phyloP scores from a whole-genome alignment of 2,113 vertebrate species.

The Ctenodactylus gundi region DNA sequence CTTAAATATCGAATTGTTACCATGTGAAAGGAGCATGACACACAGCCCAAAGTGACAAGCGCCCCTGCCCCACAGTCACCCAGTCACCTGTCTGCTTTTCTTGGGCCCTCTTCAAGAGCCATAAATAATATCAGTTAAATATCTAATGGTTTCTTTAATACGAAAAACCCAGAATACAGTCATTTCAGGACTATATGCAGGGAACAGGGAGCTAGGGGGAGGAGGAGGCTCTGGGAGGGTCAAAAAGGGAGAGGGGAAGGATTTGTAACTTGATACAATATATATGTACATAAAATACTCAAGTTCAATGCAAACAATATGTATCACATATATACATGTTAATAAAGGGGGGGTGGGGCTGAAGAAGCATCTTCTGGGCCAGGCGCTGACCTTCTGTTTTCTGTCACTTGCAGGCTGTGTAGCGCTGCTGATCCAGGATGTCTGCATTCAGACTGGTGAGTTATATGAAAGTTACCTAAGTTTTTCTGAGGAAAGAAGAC shows the following conservation, averaged over 20 bases:
- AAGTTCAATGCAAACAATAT: no score
- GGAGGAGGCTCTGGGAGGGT: no score
- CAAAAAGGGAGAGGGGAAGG: no score
- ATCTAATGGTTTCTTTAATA: no score
- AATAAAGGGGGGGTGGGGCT: not conserved
- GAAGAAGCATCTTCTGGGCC: not conserved
- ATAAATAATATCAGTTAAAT: no score
- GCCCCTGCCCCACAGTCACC: not conserved
- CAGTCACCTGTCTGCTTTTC: not conserved
- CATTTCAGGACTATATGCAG: no score
- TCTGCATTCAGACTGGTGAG: constrained; percentile 66
- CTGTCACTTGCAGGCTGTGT: not conserved
- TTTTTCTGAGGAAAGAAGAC: not conserved
- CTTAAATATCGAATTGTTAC: no score
- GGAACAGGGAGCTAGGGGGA: no score
- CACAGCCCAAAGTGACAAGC: not conserved
- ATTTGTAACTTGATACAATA: no score
- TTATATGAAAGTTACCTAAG: not conserved
- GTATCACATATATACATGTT: no score
- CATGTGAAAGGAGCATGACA: not conserved
- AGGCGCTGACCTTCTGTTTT: not conserved
- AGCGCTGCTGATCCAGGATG: constrained; percentile 47
- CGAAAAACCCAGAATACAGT: no score
- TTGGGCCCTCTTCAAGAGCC: not conserved
- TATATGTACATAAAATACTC: no score